Evolutionary conservation across 1,140 invertebrate species (phyloP), one percentile per base, ranked within the genome.

Genomic region (Bactericera cockerelli): DNA sequence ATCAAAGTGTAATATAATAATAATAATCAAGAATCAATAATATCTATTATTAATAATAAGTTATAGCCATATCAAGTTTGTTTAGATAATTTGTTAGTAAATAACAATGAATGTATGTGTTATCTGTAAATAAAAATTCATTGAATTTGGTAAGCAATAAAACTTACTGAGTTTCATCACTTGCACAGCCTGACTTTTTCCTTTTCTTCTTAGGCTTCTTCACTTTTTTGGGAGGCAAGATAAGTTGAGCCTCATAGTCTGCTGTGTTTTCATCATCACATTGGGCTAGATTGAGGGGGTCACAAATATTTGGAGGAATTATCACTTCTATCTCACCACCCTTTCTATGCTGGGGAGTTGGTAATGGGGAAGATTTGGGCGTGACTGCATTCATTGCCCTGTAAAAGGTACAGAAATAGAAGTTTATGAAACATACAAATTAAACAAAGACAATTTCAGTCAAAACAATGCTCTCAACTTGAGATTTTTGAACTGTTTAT

Each of bases 231-330:
- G 79, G 73, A 0, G 78, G 78, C 2, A 79, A 80, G 59, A 80
- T 78, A 2, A 87, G 69, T 63, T 84, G 78, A 63, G 86, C 81
- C 67, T 86, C 82, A 71, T 89, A 86, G 61, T 88, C 84, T 58
- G 73, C 70, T 49, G 42, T 49, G 42, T 49, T 49, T 53, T 72
- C 68, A 67, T 89, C 83, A n/a, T 86, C 79, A 21, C 81, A 84
- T 65, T 84, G 83, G 65, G 82, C 81, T 53, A 96, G 71, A 72
- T 93, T 92, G 21, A 96, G 70, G 1, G 93, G 92, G 75, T 96
- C 93, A 64, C 83, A 79, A 60, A 92, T 90, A 72, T 96, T 93
- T 26, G 86, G 85, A 54, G 92, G 92, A 68, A 95, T 92, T 25
- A 92, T 86, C 0, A 95, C 89, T 71, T 93, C 86, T 58, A 94